Percentiles rank a stretch among this genome's conserved stretches.
Evolutionary conservation across 2,113 vertebrate genomes (phyloP).

Genomic region (Chionomys nivalis): DNA sequence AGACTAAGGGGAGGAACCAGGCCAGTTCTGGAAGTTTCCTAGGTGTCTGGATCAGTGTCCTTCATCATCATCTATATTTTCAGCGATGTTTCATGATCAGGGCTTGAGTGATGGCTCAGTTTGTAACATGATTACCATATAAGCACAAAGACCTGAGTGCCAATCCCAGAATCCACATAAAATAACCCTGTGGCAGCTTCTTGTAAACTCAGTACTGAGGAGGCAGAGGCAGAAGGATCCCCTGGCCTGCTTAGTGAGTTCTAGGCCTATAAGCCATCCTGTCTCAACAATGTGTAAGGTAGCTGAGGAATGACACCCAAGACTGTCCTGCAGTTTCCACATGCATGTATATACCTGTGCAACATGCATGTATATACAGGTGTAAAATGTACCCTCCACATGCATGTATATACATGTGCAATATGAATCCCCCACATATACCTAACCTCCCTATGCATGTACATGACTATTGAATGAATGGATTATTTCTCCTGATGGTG

Average conservation of each 20-base stretch:
- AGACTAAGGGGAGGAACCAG: not conserved
- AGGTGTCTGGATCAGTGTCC: not conserved
- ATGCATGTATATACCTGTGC: not conserved
- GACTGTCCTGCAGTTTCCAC: not conserved
- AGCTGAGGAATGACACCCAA: not conserved
- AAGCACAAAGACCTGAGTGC: not conserved
- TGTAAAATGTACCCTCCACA: not conserved
- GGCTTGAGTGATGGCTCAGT: not conserved
- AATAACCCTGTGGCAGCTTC: not conserved
- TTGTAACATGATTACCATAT: not conserved
- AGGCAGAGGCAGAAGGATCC: not conserved
- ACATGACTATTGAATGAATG: not conserved
- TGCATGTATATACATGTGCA: not conserved
- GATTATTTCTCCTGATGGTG: not conserved
- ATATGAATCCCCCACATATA: not conserved
- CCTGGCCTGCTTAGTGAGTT: not conserved
- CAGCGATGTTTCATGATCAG: not conserved
- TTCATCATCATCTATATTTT: not conserved
- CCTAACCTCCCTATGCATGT: not conserved
- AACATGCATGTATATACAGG: not conserved
- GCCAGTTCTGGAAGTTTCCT: not conserved
- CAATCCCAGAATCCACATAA: not conserved
- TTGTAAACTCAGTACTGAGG: not conserved
- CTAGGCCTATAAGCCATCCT: not conserved
- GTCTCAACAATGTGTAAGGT: not conserved